phyloP scores from a whole-genome alignment of 2,113 vertebrate genomes.

The Neodon shergylaensis region DNA sequence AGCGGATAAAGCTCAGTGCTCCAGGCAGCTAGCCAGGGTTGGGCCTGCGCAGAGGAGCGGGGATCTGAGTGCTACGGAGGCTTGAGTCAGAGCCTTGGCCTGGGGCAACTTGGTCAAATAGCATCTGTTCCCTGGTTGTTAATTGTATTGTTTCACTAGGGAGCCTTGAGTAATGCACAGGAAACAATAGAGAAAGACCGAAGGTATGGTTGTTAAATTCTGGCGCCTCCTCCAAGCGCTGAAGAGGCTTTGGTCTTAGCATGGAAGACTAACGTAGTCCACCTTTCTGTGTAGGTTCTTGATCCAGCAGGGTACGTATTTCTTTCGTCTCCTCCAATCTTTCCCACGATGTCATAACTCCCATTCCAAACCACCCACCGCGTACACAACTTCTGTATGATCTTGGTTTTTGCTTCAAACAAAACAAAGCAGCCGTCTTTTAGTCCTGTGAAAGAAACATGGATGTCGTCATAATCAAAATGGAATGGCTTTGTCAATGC shows the following conservation, averaged over 20 bases:
- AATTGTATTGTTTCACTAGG: background rate
- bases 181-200: background rate
- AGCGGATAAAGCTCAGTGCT: accelerated
- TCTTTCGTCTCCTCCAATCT: background rate
- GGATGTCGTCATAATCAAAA: background rate
- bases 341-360: background rate
- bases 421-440: background rate
- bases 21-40: background rate
- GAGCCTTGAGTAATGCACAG: background rate
- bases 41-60: too few species aligned
- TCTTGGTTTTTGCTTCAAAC: background rate
- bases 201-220: background rate
- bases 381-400: background rate
- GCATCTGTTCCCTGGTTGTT: background rate
- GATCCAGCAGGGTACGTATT: background rate
- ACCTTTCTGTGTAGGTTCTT: background rate
- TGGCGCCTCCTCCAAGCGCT: background rate
- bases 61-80: background rate
- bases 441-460: background rate
- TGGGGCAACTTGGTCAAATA: background rate
- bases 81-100: background rate
- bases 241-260: background rate
- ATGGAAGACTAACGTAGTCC: background rate
- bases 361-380: background rate
- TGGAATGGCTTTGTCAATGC: background rate